Evolutionary conservation across 2,113 vertebrate species (phyloP).

Genomic region (Lynx canadensis): DNA sequence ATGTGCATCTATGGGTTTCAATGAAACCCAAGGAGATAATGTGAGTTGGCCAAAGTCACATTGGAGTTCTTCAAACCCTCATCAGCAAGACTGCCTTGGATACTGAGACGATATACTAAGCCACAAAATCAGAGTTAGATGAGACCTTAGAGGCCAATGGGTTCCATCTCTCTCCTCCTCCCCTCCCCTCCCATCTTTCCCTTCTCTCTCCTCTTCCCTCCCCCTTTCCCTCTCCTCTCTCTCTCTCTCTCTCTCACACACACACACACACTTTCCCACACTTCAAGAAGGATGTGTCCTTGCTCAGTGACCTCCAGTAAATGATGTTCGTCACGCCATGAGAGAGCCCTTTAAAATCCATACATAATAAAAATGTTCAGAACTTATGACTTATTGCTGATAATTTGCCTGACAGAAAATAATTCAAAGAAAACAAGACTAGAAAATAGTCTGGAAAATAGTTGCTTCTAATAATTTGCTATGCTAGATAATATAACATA

Average conservation of each 20-base stretch:
- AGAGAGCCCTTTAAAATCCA: neutral
- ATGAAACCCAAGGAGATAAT: neutral
- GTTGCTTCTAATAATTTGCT: neutral
- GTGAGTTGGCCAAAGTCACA: neutral
- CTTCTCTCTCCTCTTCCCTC: too few species aligned
- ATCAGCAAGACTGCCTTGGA: neutral
- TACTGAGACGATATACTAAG: neutral
- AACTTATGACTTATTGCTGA: neutral
- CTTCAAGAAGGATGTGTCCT: neutral
- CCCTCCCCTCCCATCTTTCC: neutral
- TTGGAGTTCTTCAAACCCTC: neutral
- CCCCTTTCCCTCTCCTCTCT: neutral
- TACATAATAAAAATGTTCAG: neutral
- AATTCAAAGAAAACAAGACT: neutral
- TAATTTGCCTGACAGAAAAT: neutral
- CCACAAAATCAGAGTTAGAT: neutral
- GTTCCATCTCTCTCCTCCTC: neutral
- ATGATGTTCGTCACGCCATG: neutral
- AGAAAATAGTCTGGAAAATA: neutral
- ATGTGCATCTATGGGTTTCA: neutral
- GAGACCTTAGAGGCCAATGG: neutral
- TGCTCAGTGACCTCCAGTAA: neutral
- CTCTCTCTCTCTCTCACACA: neutral
- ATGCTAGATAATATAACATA: neutral
- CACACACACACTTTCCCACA: neutral